A percentile compares a stretch with the other conserved stretches of the same genome.
Conservation (phyloP, 2,888 invertebrate species). For the Metellina segmentata region DNA sequence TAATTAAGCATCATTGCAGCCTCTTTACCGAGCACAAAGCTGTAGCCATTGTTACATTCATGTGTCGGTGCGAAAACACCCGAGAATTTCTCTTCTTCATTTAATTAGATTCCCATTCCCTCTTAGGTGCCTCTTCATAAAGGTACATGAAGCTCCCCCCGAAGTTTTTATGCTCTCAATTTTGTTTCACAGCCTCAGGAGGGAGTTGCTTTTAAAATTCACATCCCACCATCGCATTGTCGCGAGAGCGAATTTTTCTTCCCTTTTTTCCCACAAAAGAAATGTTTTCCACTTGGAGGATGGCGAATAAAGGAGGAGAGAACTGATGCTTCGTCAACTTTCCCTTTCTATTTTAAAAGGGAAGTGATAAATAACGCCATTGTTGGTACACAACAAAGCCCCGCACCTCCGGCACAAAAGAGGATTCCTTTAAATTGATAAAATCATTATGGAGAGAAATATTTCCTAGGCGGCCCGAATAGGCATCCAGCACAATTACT, state of each 20-base stretch:
- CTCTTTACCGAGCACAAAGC: not conserved
- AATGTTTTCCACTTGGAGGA: slow-evolving; percentile 43
- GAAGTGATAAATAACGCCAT: slow-evolving; percentile 22
- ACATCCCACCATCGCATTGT: slow-evolving; percentile 7
- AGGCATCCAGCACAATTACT: slow-evolving; percentile 17
- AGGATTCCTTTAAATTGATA: slow-evolving; percentile 50
- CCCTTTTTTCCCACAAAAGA: slow-evolving; percentile 18
- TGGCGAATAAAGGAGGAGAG: slow-evolving; percentile 6
- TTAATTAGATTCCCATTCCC: slow-evolving; percentile 31
- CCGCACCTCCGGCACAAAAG: slow-evolving; percentile 7
- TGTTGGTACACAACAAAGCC: slow-evolving; percentile 12
- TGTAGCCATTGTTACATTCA: not conserved
- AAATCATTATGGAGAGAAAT: slow-evolving; percentile 49
- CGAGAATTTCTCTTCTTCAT: not conserved
- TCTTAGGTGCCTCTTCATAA: slow-evolving; percentile 14
- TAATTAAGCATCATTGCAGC: not conserved
- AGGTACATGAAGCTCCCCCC: slow-evolving; percentile 5
- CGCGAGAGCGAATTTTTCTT: not conserved
- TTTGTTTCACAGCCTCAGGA: not conserved
- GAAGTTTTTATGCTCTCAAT: not conserved
- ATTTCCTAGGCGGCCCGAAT: not conserved
- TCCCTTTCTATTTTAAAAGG: not conserved
- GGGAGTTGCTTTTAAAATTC: slow-evolving; percentile 28
- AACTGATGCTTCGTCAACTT: slow-evolving; percentile 40
- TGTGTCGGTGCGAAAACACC: not conserved